Percentiles rank a stretch among this genome's conserved stretches.
These are phyloP conservation scores for Arrhamphus sclerolepis DNA, from an alignment of 2,797 vertebrate species.

Conservation along the genomic window DNA sequence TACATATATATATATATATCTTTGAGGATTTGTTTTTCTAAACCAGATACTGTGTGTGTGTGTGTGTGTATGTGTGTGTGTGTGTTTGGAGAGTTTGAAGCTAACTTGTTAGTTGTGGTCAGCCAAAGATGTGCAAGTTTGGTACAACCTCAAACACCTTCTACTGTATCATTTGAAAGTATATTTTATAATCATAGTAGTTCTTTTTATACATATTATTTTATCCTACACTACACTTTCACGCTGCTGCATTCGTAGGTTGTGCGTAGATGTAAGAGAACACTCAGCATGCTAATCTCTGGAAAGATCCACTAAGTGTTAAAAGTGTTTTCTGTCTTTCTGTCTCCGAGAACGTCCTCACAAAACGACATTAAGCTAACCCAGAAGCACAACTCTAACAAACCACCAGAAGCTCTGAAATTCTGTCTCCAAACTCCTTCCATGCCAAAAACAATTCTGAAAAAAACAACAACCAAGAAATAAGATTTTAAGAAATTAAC, in stretches of 20 bases:
- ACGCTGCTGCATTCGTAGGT: constrained; percentile 8
- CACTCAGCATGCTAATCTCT: constrained; percentile 46
- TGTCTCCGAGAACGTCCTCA: too few species aligned
- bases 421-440: too few species aligned
- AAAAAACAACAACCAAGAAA: too few species aligned
- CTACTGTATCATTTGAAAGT: constrained; percentile 33
- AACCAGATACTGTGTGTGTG: constrained; percentile 11
- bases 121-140: constrained; percentile 58
- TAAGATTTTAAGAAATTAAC: too few species aligned
- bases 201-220: constrained; percentile 28
- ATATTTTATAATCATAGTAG: constrained; percentile 51
- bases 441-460: too few species aligned
- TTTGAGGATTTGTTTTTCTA: constrained; percentile 39
- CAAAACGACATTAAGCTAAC: too few species aligned
- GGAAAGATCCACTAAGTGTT: too few species aligned
- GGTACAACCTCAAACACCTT: constrained; percentile 35
- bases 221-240: constrained; percentile 24
- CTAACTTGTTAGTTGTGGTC: constrained; percentile 33
- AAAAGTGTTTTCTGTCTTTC: too few species aligned
- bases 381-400: too few species aligned
- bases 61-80: constrained; percentile 30
- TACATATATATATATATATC: too few species aligned
- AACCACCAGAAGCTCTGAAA: too few species aligned
- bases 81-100: constrained; percentile 34
- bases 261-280: constrained; percentile 25